Evolutionary conservation across 2,888 invertebrate species (phyloP).

Genomic region (Lottia gigantea): DNA sequence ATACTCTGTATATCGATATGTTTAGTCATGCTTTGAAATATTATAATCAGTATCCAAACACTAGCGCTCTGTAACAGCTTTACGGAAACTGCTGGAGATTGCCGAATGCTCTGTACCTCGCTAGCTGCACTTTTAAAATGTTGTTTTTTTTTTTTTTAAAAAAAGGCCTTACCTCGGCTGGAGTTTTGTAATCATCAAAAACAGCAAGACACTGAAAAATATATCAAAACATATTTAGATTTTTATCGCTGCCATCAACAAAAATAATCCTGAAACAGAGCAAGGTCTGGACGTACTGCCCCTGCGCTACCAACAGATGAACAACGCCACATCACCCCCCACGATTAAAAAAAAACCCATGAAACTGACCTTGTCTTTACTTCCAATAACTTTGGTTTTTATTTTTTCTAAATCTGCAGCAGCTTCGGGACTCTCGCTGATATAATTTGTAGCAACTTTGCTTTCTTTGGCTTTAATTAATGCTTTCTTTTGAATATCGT

Average conservation of each 20-base stretch:
- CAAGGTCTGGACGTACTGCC: too few species aligned
- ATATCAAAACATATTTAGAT: too few species aligned
- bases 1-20: not conserved
- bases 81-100: too few species aligned
- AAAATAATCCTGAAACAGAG: too few species aligned
- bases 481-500: slow-evolving; percentile 40
- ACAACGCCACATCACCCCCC: too few species aligned
- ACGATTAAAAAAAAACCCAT: too few species aligned
- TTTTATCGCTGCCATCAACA: too few species aligned
- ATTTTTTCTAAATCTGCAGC: slow-evolving; percentile 44
- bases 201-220: slow-evolving; percentile 45
- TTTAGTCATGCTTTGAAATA: not conserved
- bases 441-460: slow-evolving; percentile 48
- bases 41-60: not conserved
- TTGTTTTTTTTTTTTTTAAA: too few species aligned
- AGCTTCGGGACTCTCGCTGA: slow-evolving; percentile 47
- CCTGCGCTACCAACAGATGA: too few species aligned
- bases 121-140: too few species aligned
- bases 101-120: too few species aligned
- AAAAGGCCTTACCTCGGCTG: slow-evolving; percentile 40
- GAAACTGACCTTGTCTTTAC: slow-evolving; percentile 38
- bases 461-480: slow-evolving; percentile 42
- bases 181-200: slow-evolving; percentile 43
- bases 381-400: slow-evolving; percentile 39
- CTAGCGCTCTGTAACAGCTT: too few species aligned